Base-by-base conservation (phyloP, 64 coral and sea anemone genomes). In the Catalaphyllia jardinei region DNA sequence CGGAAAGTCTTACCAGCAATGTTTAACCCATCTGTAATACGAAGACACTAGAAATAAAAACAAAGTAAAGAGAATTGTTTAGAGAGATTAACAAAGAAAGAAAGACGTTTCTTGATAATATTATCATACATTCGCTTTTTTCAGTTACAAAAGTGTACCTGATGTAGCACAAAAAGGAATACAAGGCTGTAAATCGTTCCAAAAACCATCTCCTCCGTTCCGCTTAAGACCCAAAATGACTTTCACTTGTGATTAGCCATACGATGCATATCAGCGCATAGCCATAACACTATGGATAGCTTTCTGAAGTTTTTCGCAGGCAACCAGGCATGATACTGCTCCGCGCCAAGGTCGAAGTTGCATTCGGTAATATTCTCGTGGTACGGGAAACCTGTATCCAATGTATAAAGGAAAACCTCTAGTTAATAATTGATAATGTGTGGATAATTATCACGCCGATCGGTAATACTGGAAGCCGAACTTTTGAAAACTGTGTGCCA, bases 371-470 rank as follows among this genome's bases (percentile, higher is more conserved):
- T 64, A 52, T 35, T 20, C 35, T 22, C 63, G 50, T 71, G 17
- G 31, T 14, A n/a, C 39, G 24, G 22, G n/a, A 29, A 60, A 11
- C 46, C 81, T 71, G 62, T 85, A 85, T 85, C 71, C 24, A 85
- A 71, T 51, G 81, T 39, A 71, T 69, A 28, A 85, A 50, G 11
- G 22, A 71, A 35, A 85, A 50, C 39, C 17, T 39, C 6, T 42
- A 19, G n/a, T 85, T 85, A 85, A 85, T 85, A 46, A 71, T 85
- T 85, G 35, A 85, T 71, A 51, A 39, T 71, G 52, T 13, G 81
- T 65, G 20, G 35, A 52, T 71, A 71, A 85, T 85, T 35, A 51
- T 51, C 27, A 20, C 38, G 39, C 42, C 18, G 62, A 15, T 9
- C 30, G 39, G 62, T 71, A 71, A 46, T 64, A 19, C 29, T 67